These are phyloP conservation scores for Acrobasis consociella DNA, from an alignment of 2,888 invertebrate genomes.

Conservation along the genomic window DNA sequence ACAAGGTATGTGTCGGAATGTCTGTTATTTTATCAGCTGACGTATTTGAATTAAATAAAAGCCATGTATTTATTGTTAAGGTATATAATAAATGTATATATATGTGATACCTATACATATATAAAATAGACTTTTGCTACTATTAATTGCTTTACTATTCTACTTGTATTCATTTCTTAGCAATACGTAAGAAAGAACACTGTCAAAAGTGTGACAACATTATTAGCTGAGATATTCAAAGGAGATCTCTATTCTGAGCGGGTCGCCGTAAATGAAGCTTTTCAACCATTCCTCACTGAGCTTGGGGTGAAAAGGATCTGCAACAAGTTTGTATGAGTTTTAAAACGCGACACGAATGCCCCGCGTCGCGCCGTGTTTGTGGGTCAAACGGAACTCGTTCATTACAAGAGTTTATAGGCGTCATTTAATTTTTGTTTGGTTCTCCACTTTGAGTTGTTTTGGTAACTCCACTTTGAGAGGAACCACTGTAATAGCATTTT, in stretches of 20 bases:
- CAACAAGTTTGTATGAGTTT: slow-evolving; percentile 34
- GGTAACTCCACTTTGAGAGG: not conserved
- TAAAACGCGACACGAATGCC: slow-evolving; percentile 25
- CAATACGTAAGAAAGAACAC: not conserved
- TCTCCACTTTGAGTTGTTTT: not conserved
- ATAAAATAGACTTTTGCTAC: no score
- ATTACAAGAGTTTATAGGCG: slow-evolving; percentile 15
- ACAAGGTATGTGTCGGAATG: no score
- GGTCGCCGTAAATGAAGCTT: slow-evolving; percentile 15
- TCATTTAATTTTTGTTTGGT: not conserved
- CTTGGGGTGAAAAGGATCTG: slow-evolving; percentile 31
- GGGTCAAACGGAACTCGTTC: slow-evolving; percentile 32
- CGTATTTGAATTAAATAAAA: no score
- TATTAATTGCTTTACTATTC: no score
- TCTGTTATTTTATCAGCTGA: no score
- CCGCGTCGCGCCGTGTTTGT: slow-evolving; percentile 21
- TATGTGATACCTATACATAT: no score
- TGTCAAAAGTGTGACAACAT: not conserved
- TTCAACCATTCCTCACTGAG: slow-evolving; percentile 9
- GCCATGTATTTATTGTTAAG: no score
- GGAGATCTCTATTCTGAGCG: slow-evolving; percentile 2
- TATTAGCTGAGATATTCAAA: slow-evolving; percentile 19
- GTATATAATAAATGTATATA: no score
- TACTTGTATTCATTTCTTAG: not conserved
- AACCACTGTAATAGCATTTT: not conserved